phyloP scores from a whole-genome alignment of 2,113 vertebrate genomes.

The Callopanchax toddi region DNA sequence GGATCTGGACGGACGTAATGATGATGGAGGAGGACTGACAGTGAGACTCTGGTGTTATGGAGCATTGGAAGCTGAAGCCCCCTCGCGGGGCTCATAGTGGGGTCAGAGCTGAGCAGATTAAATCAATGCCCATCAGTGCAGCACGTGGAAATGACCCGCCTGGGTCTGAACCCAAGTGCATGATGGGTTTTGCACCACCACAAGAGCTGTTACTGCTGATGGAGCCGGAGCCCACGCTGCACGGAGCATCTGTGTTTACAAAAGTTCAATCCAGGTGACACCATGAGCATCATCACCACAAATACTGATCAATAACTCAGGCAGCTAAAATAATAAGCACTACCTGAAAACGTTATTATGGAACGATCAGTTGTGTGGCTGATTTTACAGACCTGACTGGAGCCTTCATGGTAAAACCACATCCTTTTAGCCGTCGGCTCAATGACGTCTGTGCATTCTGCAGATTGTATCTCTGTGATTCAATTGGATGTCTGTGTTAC shows the following conservation, averaged over 20 bases:
- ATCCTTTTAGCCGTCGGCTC: constrained; percentile 26
- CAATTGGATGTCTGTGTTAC: constrained; percentile 55
- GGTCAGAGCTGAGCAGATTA: constrained; percentile 47
- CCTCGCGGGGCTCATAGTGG: constrained; percentile 41
- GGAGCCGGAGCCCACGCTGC: no score
- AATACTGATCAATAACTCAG: no score
- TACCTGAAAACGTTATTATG: constrained; percentile 13
- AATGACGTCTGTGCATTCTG: constrained; percentile 55
- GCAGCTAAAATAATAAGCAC: background rate
- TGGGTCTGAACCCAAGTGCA: constrained; percentile 27
- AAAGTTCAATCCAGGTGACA: background rate
- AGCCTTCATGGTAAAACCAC: constrained; percentile 9
- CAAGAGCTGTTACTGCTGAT: background rate
- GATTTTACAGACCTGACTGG: constrained; percentile 34
- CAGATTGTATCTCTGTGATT: constrained; percentile 63
- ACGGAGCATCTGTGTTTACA: background rate
- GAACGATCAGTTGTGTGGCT: background rate
- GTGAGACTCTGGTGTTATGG: constrained; percentile 35
- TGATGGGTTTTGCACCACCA: constrained; percentile 16
- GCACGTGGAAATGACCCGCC: constrained; percentile 54
- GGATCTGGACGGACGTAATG: constrained; percentile 36
- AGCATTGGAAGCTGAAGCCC: constrained; percentile 31
- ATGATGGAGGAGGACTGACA: constrained; percentile 47
- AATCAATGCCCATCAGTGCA: constrained; percentile 58
- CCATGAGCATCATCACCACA: background rate